These are phyloP conservation scores for Physocephala rufipes DNA, from an alignment of 2,888 invertebrate genomes.

Conservation along the genomic window DNA sequence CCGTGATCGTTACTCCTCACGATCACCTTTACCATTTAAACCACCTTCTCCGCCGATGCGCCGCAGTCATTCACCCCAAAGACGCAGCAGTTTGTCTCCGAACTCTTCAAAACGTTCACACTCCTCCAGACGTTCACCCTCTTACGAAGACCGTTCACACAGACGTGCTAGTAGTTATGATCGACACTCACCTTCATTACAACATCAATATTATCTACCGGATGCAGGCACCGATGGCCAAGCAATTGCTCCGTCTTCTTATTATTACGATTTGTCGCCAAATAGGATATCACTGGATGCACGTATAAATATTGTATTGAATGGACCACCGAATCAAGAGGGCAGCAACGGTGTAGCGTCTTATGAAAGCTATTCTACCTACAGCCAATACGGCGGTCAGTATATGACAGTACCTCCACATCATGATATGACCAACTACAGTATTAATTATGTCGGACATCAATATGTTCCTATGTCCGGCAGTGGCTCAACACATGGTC, in stretches of 20 bases:
- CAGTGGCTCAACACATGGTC: slow-evolving; percentile 12
- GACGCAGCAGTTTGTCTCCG: slow-evolving; percentile 41
- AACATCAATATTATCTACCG: slow-evolving; percentile 48
- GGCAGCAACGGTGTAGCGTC: slow-evolving; percentile 37
- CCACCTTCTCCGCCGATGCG: slow-evolving; percentile 63
- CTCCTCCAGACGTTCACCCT: slow-evolving; percentile 20
- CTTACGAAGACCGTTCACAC: slow-evolving; percentile 44
- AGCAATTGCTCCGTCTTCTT: slow-evolving; percentile 47
- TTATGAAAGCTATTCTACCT: slow-evolving; percentile 51
- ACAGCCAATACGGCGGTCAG: slow-evolving; percentile 48
- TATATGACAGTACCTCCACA: slow-evolving; percentile 54
- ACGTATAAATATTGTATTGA: slow-evolving; percentile 52
- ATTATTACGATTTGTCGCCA: slow-evolving; percentile 59
- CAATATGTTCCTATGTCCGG: slow-evolving; percentile 48
- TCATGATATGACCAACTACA: slow-evolving; percentile 42
- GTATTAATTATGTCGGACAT: slow-evolving; percentile 49
- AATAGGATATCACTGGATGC: slow-evolving; percentile 53
- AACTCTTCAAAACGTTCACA: slow-evolving; percentile 35
- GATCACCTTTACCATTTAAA: slow-evolving; percentile 61
- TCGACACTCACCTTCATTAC: slow-evolving; percentile 45
- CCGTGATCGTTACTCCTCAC: slow-evolving; percentile 56
- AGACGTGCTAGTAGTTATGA: slow-evolving; percentile 45
- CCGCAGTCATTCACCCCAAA: slow-evolving; percentile 52
- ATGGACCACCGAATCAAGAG: slow-evolving; percentile 44
- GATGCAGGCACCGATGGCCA: slow-evolving; percentile 41